Evolutionary conservation across 2,888 invertebrate genomes (phyloP).

Genomic region (Calameuta pallipes): DNA sequence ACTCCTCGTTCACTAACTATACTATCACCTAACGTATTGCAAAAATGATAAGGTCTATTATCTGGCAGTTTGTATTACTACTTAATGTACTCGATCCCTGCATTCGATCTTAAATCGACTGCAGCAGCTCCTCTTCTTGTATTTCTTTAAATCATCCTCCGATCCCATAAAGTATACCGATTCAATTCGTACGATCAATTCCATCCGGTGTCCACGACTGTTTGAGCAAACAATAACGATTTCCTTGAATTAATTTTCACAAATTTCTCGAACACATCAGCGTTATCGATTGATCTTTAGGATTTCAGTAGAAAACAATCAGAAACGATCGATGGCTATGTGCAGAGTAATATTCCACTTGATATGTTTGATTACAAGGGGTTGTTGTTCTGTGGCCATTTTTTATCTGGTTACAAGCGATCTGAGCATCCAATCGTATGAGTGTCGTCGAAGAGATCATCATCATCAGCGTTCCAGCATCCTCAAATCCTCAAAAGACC

Average conservation of each 20-base stretch:
- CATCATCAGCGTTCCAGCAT: neutral
- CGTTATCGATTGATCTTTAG: neutral
- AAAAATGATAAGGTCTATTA: conserved; percentile 9
- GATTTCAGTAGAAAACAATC: neutral
- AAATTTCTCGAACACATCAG: neutral
- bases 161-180: neutral
- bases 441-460: neutral
- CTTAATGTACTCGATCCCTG: neutral
- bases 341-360: neutral
- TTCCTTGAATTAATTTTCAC: neutral
- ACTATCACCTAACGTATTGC: conserved; percentile 8
- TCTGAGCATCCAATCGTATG: neutral
- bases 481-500: neutral
- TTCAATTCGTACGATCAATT: neutral
- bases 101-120: neutral
- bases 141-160: neutral
- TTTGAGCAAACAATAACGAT: neutral
- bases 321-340: neutral
- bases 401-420: neutral
- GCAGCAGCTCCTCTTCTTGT: neutral
- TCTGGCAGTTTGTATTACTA: conserved; percentile 10
- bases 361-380: neutral
- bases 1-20: neutral
- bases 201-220: neutral
- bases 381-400: neutral